Conservation (phyloP, 2,113 vertebrate genomes). For the Struthio camelus region DNA sequence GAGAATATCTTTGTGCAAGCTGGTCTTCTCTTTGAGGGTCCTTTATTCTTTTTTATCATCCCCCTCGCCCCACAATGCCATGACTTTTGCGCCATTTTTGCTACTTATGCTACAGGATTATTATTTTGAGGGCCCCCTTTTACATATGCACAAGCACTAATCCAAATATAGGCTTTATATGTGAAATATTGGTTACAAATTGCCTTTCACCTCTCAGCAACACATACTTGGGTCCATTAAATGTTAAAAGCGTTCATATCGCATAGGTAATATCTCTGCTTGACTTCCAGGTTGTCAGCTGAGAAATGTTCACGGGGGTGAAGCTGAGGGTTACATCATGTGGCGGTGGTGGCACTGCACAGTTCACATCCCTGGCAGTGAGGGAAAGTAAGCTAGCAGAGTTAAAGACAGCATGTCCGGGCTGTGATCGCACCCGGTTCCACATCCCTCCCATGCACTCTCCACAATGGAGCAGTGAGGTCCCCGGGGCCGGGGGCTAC, state of each 20-base stretch:
- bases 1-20: background rate
- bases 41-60: background rate
- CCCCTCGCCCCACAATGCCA: background rate
- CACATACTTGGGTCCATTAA: background rate
- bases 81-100: background rate
- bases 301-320: background rate
- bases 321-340: background rate
- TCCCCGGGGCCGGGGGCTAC: accelerated
- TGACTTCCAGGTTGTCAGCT: background rate
- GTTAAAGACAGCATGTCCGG: background rate
- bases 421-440: background rate
- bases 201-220: background rate
- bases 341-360: accelerated
- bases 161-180: background rate
- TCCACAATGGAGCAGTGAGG: background rate
- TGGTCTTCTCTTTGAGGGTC: background rate
- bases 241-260: background rate
- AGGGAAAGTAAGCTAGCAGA: background rate
- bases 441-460: background rate
- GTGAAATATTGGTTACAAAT: background rate
- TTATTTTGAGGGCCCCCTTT: background rate
- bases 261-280: background rate
- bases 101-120: background rate
- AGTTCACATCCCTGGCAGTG: background rate
- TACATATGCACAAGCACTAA: background rate